Conservation (phyloP, 2,113 vertebrate species). For the Apteryx owenii region DNA sequence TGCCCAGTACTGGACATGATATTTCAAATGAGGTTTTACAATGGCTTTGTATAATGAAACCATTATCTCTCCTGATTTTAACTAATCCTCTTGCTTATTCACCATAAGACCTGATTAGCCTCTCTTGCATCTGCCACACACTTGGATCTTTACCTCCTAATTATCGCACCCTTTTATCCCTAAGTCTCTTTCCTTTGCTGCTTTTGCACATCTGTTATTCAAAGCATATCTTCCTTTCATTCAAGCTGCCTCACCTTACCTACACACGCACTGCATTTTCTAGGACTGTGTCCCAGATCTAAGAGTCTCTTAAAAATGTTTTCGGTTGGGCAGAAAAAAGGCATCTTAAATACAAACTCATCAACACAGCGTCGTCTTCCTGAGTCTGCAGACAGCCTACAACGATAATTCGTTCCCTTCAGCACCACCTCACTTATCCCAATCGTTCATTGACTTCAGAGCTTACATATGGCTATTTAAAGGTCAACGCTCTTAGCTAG, state of each 20-base stretch:
- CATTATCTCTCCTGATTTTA: neutral
- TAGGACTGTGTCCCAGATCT: neutral
- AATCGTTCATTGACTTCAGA: neutral
- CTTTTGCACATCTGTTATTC: neutral
- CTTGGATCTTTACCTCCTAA: conserved; percentile 1
- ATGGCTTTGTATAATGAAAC: neutral
- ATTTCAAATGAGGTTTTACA: neutral
- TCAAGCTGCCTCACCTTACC: neutral
- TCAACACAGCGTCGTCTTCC: fast-evolving
- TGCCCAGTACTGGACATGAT: neutral
- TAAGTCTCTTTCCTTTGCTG: neutral
- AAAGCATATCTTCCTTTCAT: neutral
- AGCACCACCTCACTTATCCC: neutral
- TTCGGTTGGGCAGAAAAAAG: neutral
- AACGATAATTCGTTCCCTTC: neutral
- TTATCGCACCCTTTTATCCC: neutral
- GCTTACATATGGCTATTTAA: neutral
- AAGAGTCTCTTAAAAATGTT: neutral
- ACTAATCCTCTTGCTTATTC: conserved; percentile 36
- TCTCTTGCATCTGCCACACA: neutral
- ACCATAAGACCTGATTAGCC: neutral
- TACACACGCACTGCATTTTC: fast-evolving
- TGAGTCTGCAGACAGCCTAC: neutral
- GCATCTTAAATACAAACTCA: neutral
- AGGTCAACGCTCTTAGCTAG: neutral